Conservation (phyloP, 2,113 vertebrate species). For the Platichthys flesus region DNA sequence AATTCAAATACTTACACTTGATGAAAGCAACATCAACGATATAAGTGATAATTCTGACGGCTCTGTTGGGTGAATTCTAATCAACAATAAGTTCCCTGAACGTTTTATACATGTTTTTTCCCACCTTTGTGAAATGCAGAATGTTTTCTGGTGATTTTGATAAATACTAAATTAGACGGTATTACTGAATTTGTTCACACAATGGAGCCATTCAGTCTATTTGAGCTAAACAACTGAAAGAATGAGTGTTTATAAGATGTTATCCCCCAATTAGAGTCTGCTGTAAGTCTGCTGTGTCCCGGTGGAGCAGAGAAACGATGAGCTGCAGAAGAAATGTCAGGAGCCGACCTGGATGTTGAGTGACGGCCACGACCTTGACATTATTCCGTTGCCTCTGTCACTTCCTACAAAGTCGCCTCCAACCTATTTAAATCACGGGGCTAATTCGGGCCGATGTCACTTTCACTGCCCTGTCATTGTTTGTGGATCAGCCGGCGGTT, state of each 20-base stretch:
- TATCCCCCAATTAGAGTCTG: conserved; percentile 11
- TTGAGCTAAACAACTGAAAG: conserved; percentile 11
- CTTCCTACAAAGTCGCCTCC: conserved; percentile 44
- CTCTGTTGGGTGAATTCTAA: neutral
- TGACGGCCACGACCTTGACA: conserved; percentile 64
- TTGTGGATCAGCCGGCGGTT: conserved; percentile 64
- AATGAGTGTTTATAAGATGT: conserved; percentile 16
- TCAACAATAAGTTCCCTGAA: neutral
- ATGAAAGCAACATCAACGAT: neutral
- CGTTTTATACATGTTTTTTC: no score
- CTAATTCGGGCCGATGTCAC: conserved; percentile 61
- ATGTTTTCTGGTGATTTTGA: neutral
- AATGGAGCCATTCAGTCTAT: conserved; percentile 16
- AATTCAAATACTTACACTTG: neutral
- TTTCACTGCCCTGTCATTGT: conserved; percentile 68
- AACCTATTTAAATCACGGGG: conserved; percentile 56
- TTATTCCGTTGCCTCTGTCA: conserved; percentile 46
- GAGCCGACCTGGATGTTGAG: conserved; percentile 50
- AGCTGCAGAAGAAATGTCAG: conserved; percentile 51
- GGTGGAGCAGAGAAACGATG: conserved; percentile 41
- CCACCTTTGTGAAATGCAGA: neutral
- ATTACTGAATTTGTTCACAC: neutral
- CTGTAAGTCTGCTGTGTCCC: conserved; percentile 6
- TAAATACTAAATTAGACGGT: neutral
- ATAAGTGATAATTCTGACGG: neutral